Evolutionary conservation across 2,888 invertebrate genomes (phyloP).

Genomic region (Notocelia uddmanniana): DNA sequence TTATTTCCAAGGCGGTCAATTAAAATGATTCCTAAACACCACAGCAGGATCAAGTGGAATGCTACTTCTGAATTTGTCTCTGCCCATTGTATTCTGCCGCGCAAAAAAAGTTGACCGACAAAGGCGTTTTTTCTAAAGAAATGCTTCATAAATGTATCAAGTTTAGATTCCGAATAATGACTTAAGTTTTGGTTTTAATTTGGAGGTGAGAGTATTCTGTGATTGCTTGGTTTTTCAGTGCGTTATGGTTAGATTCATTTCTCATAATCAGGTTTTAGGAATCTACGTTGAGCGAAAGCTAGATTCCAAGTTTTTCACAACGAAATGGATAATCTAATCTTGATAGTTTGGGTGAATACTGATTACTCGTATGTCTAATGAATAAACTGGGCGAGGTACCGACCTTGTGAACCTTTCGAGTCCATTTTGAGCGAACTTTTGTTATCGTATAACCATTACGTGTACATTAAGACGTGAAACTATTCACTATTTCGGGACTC

Average conservation of each 20-base stretch:
- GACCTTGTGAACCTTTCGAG: too few relatives aligned
- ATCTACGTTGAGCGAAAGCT: neutral
- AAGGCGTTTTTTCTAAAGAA: conserved; percentile 45
- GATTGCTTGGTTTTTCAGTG: conserved; percentile 35
- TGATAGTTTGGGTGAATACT: too few relatives aligned
- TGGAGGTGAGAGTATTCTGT: conserved; percentile 40
- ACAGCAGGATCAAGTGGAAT: conserved; percentile 45
- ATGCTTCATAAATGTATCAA: conserved; percentile 46
- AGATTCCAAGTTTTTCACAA: neutral
- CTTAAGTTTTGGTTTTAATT: conserved; percentile 46
- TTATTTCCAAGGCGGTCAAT: conserved; percentile 49
- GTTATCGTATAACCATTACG: too few relatives aligned
- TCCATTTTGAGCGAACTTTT: too few relatives aligned
- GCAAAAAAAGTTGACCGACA: conserved; percentile 47
- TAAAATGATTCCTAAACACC: conserved; percentile 51
- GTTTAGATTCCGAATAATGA: conserved; percentile 48
- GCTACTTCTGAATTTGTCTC: conserved; percentile 48
- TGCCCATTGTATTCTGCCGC: conserved; percentile 46
- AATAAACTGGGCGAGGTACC: too few relatives aligned
- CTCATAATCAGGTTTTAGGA: neutral
- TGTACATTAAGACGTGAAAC: too few relatives aligned
- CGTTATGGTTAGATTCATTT: conserved; percentile 18
- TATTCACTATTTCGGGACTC: too few relatives aligned
- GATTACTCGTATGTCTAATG: too few relatives aligned
- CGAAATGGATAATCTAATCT: too few relatives aligned